phyloP scores from a whole-genome alignment of 1,140 invertebrate genomes.

The Chymomyza costata region DNA sequence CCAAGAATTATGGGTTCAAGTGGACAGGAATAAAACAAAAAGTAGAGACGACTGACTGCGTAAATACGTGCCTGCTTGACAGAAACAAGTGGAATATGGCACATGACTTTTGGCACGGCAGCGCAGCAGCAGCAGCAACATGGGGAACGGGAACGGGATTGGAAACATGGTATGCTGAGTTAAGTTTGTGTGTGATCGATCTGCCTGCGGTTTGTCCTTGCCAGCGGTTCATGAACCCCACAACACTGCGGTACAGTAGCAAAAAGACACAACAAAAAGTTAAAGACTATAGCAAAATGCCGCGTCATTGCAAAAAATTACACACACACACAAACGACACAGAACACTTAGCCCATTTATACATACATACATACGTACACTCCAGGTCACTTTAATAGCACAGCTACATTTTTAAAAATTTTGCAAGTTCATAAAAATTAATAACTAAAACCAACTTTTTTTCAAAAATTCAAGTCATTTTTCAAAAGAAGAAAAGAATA shows the following conservation, averaged over 20 bases:
- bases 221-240: slow-evolving; percentile 62
- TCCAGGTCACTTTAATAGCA: too few relatives aligned
- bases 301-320: slow-evolving; percentile 25
- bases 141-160: too few relatives aligned
- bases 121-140: too few relatives aligned
- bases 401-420: too few relatives aligned
- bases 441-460: too few relatives aligned
- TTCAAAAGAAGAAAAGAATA: too few relatives aligned
- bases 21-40: slow-evolving; percentile 2
- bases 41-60: too few relatives aligned
- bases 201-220: slow-evolving; percentile 48
- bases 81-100: slow-evolving; percentile 45
- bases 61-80: slow-evolving; percentile 4
- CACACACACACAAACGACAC: slow-evolving; percentile 21
- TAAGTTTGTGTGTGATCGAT: slow-evolving; percentile 54
- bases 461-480: too few relatives aligned
- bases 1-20: slow-evolving; percentile 52
- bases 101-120: slow-evolving; percentile 20
- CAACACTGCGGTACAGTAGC: slow-evolving; percentile 52
- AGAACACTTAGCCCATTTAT: too few relatives aligned
- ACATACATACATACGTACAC: too few relatives aligned
- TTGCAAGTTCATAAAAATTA: slow-evolving; percentile 4
- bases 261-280: slow-evolving; percentile 40
- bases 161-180: slow-evolving; percentile 12
- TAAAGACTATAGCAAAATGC: slow-evolving; percentile 19